Evolutionary conservation across 2,888 invertebrate species (phyloP).

Genomic region (Caenorhabditis wallacei): DNA sequence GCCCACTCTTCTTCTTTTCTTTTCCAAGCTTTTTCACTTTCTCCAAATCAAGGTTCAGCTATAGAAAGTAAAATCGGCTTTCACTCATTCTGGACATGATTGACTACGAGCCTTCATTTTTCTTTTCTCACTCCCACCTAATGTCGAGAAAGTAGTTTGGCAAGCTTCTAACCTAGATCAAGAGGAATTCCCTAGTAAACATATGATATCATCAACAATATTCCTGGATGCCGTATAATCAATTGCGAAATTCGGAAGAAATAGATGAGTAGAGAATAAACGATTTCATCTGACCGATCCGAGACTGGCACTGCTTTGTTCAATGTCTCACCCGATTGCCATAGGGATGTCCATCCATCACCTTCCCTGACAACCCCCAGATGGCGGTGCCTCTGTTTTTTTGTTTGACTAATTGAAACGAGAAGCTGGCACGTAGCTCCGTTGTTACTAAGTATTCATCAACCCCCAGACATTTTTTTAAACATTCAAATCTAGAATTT

Average conservation of each 20-base stretch:
- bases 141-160: slow-evolving; percentile 16
- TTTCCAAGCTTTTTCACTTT: slow-evolving; percentile 50
- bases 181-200: slow-evolving; percentile 22
- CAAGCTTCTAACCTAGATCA: slow-evolving; percentile 29
- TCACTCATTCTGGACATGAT: slow-evolving; percentile 57
- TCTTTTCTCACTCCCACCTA: slow-evolving; percentile 1
- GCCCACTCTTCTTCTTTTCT: slow-evolving; percentile 47
- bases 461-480: not conserved
- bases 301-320: slow-evolving; percentile 56
- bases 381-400: slow-evolving; percentile 42
- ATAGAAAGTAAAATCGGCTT: slow-evolving; percentile 60
- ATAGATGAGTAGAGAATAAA: not conserved
- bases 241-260: slow-evolving; percentile 40
- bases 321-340: slow-evolving; percentile 42
- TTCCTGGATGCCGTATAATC: slow-evolving; percentile 40
- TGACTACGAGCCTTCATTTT: slow-evolving; percentile 49
- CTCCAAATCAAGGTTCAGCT: slow-evolving; percentile 61
- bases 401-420: slow-evolving; percentile 50
- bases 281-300: slow-evolving; percentile 25
- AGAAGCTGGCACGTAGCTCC: slow-evolving; percentile 20
- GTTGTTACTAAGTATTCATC: not conserved
- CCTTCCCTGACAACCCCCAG: slow-evolving; percentile 56
- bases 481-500: not conserved
- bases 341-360: slow-evolving; percentile 60
- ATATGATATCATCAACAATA: slow-evolving; percentile 52